Base-by-base conservation (phyloP, 2,113 vertebrate species). In the Periophthalmus modestus region DNA sequence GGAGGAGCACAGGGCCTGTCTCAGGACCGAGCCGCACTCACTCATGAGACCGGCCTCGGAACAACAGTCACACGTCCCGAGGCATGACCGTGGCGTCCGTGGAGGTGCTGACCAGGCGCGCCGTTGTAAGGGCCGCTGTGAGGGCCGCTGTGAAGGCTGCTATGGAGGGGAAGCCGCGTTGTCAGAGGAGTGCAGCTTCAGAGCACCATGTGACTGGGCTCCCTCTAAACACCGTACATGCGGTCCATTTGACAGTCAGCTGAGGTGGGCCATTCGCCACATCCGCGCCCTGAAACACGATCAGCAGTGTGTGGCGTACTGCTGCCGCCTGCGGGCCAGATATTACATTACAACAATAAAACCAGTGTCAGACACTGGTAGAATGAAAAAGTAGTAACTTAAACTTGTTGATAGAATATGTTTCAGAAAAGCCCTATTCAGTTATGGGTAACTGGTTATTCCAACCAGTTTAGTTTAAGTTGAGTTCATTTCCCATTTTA, bases 151-250 rank as follows among this genome's bases (percentile, higher is more conserved):
- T 50, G 48, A 50, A 14, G 48, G 14, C 48, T 14, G 15, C 14
- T 3, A 0, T 15, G 16, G 16, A 72, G 52, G 71, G 28, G 78
- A 48, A 24, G 2, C 82, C 5, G 65, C 61, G 86, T 83, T 72
- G 66, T 66, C 16, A 23, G 19, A 54, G 15, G 34, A 46, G 68
- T 71, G 75, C 76, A 68, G 52, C 2, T 34, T 39, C 69, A 71
- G 71, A 71, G 68, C 74, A 73, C 66, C 89, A 89, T 81, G 88
- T 93, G 90, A 93, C 68, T 74, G 81, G 86, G 63, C 66, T 87
- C 78, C 83, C 76, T 84, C 82, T 79, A 75, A 85, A 82, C 88
- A 83, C 81, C 74, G 73, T 71, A 80, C 88, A 83, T 78, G 85
- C 71, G 83, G 84, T 69, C 10, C 23, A 23, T 73, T 23, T 33